Base-by-base conservation (phyloP, 2,797 vertebrate species). In the Phataginus tetradactyla region DNA sequence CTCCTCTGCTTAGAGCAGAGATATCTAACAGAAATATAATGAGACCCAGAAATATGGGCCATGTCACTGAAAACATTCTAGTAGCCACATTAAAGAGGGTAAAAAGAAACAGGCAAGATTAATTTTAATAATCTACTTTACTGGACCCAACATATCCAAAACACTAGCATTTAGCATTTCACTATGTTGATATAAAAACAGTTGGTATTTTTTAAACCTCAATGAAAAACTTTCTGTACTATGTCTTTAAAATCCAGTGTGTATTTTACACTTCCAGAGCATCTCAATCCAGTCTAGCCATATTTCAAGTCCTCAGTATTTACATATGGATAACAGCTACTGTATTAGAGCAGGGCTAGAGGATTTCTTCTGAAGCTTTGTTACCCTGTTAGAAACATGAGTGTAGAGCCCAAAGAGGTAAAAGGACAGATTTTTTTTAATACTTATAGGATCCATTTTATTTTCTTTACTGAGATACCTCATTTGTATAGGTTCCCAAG, bases 61-160 rank as follows among this genome's bases (percentile, higher is more conserved):
- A 78, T 0, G 0, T 25, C 84, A 86, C 53, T 80, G 32, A 71
- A 90, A 84, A 23, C 57, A 83, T 86, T 87, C 77, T n/a, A 86
- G 49, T 39, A 66, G 49, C 32, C 77, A 91, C 3, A 89, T 55
- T 81, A 21, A 75, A 89, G 61, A 45, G 14, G 34, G 12, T 25
- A 49, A 42, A 86, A 72, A 45, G 51, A 86, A 94, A 81, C 18
- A 66, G 12, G 25, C 53, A 4, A 72, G 42, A 79, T 49, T 83
- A 55, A 91, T 83, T 83, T 95, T 90, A 94, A 72, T 59, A 91
- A 75, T 59, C 64, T 61, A 94, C 83, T 91, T 91, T 91, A 88
- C 4, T 75, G 49, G 95, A 69, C 39, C 39, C 23, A 71, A 92
- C 63, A 87, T 59, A 86, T 21, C 63, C 75, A 89, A 96, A 97